Evolutionary conservation across 2,113 vertebrate species (phyloP), one percentile per base, ranked within the genome.

Genomic region (Columba janthina): DNA sequence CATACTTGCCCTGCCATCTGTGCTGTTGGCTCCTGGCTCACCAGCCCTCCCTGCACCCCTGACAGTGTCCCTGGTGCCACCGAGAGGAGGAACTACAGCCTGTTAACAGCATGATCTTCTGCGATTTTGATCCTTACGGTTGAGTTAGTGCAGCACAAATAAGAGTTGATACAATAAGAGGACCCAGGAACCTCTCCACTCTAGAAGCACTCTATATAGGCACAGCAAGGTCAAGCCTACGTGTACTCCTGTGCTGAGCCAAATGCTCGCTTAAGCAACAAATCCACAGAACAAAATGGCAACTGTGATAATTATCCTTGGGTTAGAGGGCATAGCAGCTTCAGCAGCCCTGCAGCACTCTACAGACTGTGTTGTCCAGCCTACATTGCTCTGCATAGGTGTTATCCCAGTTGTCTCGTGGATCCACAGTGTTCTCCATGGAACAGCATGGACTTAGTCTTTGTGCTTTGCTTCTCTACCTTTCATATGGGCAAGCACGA

Each of bases 31-130:
- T 74, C 10, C 28, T 15, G 40, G 50, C 36, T 77, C 48, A 48
- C 34, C 80, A 64, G 13, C 29, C 21, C 26, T 20, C 19, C 53
- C 29, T 48, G 32, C 36, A 11, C 2, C 32, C 31, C 67, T 51
- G 24, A 31, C 46, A 36, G 22, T 28, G 72, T 21, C 22, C 12
- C 40, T 4, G 19, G 26, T 53, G 50, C 34, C 54, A 61, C 19
- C 0, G 0, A 66, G 29, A 51, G 44, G 11, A 24, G 25, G 44
- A 61, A 44, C 29, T 62, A 6, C 36, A 36, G 34, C 36, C 54
- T 64, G 18, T 32, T 46, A 75, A 69, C 9, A n/a, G 44, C 40
- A 21, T 11, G 5, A 7, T 53, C 72, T 84, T 40, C 40, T 31
- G 24, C 18, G 36, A 18, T 36, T 53, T 70, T 53, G 60, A 1